These are phyloP conservation scores for Carpatolechia fugitivella DNA, from an alignment of 2,888 invertebrate genomes.

Conservation along the genomic window DNA sequence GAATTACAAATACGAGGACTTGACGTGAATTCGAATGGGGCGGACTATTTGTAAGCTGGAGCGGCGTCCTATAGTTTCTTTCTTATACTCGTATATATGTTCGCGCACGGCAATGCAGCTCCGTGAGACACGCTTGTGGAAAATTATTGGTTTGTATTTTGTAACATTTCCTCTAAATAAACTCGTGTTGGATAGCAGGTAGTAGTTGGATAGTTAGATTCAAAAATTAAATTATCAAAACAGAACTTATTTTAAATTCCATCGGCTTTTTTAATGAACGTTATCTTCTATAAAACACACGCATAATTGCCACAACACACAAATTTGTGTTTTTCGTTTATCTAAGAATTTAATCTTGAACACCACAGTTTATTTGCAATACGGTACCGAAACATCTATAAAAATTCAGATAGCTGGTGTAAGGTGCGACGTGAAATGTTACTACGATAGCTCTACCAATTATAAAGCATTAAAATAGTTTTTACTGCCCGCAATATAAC, in stretches of 20 bases:
- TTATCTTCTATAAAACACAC: too few species aligned
- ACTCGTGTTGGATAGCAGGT: not conserved
- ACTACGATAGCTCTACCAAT: constrained; percentile 47
- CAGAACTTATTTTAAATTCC: too few species aligned
- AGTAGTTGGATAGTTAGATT: too few species aligned
- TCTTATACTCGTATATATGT: constrained; percentile 30
- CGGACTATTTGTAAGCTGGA: constrained; percentile 43
- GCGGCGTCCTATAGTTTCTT: constrained; percentile 44
- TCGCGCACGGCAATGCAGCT: not conserved
- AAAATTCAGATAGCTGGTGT: constrained; percentile 15
- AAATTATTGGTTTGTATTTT: constrained; percentile 7
- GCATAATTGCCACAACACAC: too few species aligned
- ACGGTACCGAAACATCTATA: not conserved
- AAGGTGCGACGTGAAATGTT: constrained; percentile 24
- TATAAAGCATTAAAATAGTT: constrained; percentile 52
- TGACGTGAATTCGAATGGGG: constrained; percentile 73
- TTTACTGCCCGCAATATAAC: constrained; percentile 53
- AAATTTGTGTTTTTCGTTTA: too few species aligned
- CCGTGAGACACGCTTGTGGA: constrained; percentile 3
- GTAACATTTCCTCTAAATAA: not conserved
- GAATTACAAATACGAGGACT: constrained; percentile 74
- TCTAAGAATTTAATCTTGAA: not conserved
- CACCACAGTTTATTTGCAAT: constrained; percentile 1
- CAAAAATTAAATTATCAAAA: too few species aligned
- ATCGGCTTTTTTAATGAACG: too few species aligned